Base-by-base conservation (phyloP, 2,113 vertebrate genomes). In the Pycnonotus jocosus region DNA sequence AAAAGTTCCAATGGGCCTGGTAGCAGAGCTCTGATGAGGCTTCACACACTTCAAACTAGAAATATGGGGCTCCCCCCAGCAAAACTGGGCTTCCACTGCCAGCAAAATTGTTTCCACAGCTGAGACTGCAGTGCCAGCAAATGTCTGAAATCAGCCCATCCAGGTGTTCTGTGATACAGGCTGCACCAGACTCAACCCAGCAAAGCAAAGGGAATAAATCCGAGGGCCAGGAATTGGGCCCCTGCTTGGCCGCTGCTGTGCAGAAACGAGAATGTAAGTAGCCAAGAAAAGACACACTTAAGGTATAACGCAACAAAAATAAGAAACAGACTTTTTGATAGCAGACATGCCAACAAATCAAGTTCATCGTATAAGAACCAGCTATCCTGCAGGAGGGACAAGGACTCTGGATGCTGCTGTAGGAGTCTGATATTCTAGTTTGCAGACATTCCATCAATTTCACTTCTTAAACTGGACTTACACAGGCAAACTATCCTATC, bases 41-140 rank as follows among this genome's bases (percentile, higher is more conserved):
- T 95, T 95, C 82, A 69, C 86, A 92, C 37, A 2, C 64, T 88
- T 95, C 69, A 81, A 33, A 65, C 19, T 48, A 94, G 88, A 92
- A 92, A 62, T 62, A 82, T 23, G 45, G 79, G 48, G 28, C 53
- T 40, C 37, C 88, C 80, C 93, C 40, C 79, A 79, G 57, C 0
- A 8, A 94, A 93, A 95, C 15, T 37, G 61, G 42, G 37, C 53
- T 96, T 86, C 88, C 23, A 74, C 61, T 96, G 92, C 94, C 92
- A 96, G 86, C 68, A 95, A 90, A 97, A 96, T 95, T 92, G 56
- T 95, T 97, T 96, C 93, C 92, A 96, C 90, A 92, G 88, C 92
- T 93, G 80, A 93, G 61, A 60, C 24, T 81, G 61, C 80, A 69
- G 76, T 95, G 93, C 95, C 93, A 96, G 62, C 0, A 0, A 88